A percentile compares a stretch with the other conserved stretches of the same genome.
Conservation (phyloP, 2,113 vertebrate species). For the Variabilichromis moorii region DNA sequence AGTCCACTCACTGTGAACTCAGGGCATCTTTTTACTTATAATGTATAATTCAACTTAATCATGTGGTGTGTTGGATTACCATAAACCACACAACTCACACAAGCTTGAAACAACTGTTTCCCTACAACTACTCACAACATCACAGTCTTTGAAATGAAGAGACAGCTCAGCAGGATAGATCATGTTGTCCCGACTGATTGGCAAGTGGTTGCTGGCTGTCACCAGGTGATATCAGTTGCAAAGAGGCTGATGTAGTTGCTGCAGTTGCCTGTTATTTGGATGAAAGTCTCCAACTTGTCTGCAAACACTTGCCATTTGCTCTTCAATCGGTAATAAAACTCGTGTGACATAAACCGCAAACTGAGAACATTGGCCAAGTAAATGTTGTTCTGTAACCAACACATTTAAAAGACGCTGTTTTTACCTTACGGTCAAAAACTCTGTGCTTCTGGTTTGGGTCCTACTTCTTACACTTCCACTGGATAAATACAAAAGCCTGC, state of each 20-base stretch:
- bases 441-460: not conserved
- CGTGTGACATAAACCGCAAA: not conserved
- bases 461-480: fast-evolving
- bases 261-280: not conserved
- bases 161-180: not conserved
- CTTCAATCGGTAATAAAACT: not conserved
- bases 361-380: not conserved
- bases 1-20: not conserved
- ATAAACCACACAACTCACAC: not conserved
- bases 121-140: not conserved
- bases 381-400: not conserved
- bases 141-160: not conserved
- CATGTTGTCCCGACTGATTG: not conserved
- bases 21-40: not conserved
- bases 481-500: not conserved
- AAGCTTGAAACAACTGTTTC: not conserved
- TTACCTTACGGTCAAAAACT: not conserved
- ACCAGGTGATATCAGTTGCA: not conserved
- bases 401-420: not conserved
- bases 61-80: not conserved
- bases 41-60: not conserved
- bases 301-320: not conserved
- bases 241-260: not conserved
- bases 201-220: not conserved
- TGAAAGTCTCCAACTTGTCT: not conserved